Evolutionary conservation across 2,113 vertebrate species (phyloP).

Genomic region (rat (Rattus norvegicus)): DNA sequence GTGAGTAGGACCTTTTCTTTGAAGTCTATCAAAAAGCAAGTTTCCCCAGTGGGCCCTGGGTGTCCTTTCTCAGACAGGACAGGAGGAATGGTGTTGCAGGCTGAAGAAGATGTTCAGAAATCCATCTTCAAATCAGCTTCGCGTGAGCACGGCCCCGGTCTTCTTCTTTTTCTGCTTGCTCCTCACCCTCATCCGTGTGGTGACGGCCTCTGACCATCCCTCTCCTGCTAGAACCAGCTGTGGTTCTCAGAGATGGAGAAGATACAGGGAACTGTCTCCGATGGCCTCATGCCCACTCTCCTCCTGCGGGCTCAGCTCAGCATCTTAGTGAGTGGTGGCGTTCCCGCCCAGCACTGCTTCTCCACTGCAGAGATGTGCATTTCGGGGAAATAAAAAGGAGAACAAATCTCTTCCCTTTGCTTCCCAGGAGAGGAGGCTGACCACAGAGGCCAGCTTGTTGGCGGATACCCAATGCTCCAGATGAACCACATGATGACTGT

Average conservation of each 20-base stretch:
- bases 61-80: not conserved
- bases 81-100: not conserved
- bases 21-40: not conserved
- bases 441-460: not conserved
- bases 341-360: not conserved
- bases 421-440: not conserved
- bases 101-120: not conserved
- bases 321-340: not conserved
- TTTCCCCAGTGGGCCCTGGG: not conserved
- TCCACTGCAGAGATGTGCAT: not conserved
- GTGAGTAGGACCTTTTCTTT: not conserved
- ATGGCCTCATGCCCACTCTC: not conserved
- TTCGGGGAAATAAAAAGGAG: slow-evolving; percentile 32
- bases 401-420: not conserved
- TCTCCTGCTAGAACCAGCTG: not conserved
- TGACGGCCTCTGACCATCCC: not conserved
- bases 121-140: not conserved
- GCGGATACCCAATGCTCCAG: not conserved
- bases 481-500: not conserved
- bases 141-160: accelerated
- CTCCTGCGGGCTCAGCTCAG: not conserved
- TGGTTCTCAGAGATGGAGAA: not conserved
- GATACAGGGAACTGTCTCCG: not conserved
- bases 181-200: not conserved
- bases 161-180: not conserved